A percentile compares a stretch with the other conserved stretches of the same genome.
These are phyloP conservation scores for Hypothenemus hampei DNA, from an alignment of 1,140 invertebrate species.

Conservation along the genomic window DNA sequence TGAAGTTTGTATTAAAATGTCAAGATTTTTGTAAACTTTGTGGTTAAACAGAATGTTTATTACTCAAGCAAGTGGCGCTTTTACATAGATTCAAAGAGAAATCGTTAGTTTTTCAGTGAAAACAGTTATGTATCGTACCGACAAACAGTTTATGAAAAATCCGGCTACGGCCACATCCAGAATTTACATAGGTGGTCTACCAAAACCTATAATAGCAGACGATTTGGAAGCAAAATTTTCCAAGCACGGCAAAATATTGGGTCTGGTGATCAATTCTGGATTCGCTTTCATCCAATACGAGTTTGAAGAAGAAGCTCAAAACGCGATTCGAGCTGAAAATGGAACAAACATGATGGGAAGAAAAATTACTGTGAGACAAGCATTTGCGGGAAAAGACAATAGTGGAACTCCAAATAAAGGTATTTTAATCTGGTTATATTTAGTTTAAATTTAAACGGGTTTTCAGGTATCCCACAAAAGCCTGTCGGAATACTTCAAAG, in stretches of 20 bases:
- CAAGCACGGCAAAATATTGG: constrained; percentile 66
- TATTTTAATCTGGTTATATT: too few species aligned
- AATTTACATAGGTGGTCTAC: constrained; percentile 71
- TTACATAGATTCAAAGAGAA: too few species aligned
- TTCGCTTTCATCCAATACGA: constrained; percentile 86
- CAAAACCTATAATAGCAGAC: constrained; percentile 57
- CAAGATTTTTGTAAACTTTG: too few species aligned
- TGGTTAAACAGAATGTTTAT: too few species aligned
- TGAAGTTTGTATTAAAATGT: too few species aligned
- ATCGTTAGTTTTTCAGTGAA: neutral
- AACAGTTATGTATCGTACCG: neutral
- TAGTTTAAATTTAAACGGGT: too few species aligned
- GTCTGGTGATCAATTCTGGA: constrained; percentile 65
- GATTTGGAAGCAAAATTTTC: constrained; percentile 71
- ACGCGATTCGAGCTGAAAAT: constrained; percentile 66
- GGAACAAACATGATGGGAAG: constrained; percentile 65
- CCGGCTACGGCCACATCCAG: constrained; percentile 62
- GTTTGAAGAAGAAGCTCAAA: constrained; percentile 63
- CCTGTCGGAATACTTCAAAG: too few species aligned
- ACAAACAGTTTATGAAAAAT: constrained; percentile 53
- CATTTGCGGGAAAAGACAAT: constrained; percentile 39
- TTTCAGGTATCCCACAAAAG: too few species aligned
- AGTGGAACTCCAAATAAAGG: constrained; percentile 8
- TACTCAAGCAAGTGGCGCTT: too few species aligned
- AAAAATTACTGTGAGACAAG: constrained; percentile 55